Evolutionary conservation across 2,113 vertebrate genomes (phyloP), one percentile per base, ranked within the genome.

Genomic region (Pachycephala philippinensis): DNA sequence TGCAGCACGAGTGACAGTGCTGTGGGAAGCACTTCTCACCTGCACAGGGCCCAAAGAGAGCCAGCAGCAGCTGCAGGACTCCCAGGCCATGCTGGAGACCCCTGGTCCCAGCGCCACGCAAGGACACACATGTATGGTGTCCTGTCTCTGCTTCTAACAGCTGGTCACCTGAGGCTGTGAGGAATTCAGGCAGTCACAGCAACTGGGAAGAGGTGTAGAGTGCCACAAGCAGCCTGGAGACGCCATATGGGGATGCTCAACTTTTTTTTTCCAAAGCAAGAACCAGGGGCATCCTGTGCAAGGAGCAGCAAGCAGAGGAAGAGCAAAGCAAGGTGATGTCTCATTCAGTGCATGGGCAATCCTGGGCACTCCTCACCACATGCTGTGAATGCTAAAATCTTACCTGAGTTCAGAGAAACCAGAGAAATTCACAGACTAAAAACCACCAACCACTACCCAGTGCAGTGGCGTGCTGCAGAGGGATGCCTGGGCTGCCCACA

Each of bases 291-390:
- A 31, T 49, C 15, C 16, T 2, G 0, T 28, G 37, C 35, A 68
- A 44, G 40, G 31, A 72, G 15, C 8, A 3, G 23, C 1, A 7
- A 88, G 35, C 4, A 54, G 20, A 24, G 56, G 21, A 42, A 37
- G 19, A 86, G 45, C 24, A 65, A 68, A 76, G 12, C 1, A 2
- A 68, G 28, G 8, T 37, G 22, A 26, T 49, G 22, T 30, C 40
- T 75, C 0, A 0, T 50, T 71, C 0, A 1, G 27, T 28, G 15
- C 3, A 0, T 30, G 31, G 23, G 26, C 26, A 78, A 3, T 42
- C 61, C 23, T 42, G 35, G 40, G 4, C 22, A 57, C 8, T 91
- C 42, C 40, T 77, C 1, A 1, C 53, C 27, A 35, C 45, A 37
- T 23, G 13, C 50, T 47, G 33, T 11, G 8, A 69, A 14, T 64